Percentiles rank a stretch among this genome's conserved stretches.
phyloP scores from a whole-genome alignment of 2,888 invertebrate species.

The Drosophila trichaetosa region DNA sequence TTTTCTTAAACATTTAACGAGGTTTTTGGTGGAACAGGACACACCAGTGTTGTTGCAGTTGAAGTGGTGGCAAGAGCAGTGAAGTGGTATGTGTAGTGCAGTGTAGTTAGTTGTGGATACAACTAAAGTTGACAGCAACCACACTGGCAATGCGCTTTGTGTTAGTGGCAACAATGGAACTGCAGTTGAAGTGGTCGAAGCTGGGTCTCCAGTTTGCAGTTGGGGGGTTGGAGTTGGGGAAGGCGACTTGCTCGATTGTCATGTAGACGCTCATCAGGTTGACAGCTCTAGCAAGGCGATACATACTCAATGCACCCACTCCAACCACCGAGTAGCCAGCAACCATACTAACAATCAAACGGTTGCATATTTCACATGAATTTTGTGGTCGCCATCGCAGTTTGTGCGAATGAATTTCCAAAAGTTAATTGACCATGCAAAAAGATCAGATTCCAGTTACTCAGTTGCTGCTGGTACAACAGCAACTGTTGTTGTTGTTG shows the following conservation, averaged over 20 bases:
- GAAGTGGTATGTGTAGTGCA: conserved; percentile 5
- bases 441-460: conserved; percentile 69
- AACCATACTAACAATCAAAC: conserved; percentile 29
- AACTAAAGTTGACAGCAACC: conserved; percentile 39
- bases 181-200: conserved; percentile 3
- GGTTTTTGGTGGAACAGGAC: conserved; percentile 60
- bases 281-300: conserved; percentile 73
- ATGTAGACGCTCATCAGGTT: conserved; percentile 75
- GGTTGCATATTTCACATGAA: conserved; percentile 63
- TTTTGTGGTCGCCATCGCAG: conserved; percentile 53
- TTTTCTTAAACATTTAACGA: conserved; percentile 59
- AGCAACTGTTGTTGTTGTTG: conserved; percentile 12
- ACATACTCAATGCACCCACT: conserved; percentile 61
- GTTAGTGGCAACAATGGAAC: conserved; percentile 42
- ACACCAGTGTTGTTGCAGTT: conserved; percentile 14
- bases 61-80: conserved; percentile 15
- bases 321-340: conserved; percentile 6
- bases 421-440: conserved; percentile 78
- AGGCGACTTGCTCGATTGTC: conserved; percentile 59
- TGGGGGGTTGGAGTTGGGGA: background rate
- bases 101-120: conserved; percentile 37
- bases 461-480: conserved; percentile 15
- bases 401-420: conserved; percentile 57
- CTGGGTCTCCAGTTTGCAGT: background rate
- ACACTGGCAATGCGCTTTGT: conserved; percentile 33